A percentile compares a stretch with the other conserved stretches of the same genome.
These are phyloP conservation scores for Hipparchia sbordonii DNA, from an alignment of 2,888 invertebrate genomes.

Conservation along the genomic window DNA sequence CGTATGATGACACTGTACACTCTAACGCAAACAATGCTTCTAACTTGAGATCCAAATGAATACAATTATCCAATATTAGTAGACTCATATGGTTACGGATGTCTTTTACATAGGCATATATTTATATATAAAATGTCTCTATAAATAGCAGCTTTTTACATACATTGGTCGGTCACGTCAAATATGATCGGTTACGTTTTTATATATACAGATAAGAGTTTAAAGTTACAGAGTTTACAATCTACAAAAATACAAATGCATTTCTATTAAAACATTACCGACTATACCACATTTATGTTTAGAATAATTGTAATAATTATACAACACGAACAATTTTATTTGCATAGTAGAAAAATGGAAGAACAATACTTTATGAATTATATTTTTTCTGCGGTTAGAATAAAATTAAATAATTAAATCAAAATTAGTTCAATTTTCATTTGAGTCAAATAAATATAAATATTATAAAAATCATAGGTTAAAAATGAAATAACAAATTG, in stretches of 20 bases:
- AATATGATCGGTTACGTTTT: neutral
- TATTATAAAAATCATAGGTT: neutral
- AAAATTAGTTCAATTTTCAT: neutral
- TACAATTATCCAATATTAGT: slow-evolving; percentile 23
- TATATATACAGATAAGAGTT: neutral
- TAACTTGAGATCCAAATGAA: slow-evolving; percentile 29
- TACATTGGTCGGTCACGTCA: slow-evolving; percentile 18
- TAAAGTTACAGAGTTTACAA: slow-evolving; percentile 1
- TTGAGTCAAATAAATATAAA: neutral
- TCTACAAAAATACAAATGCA: neutral
- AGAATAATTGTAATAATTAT: neutral
- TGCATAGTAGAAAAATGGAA: neutral
- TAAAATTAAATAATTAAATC: neutral
- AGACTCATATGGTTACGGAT: slow-evolving; percentile 25
- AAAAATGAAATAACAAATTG: neutral
- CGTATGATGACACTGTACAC: slow-evolving; percentile 3
- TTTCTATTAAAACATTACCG: neutral
- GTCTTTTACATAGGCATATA: slow-evolving; percentile 20
- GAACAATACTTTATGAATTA: neutral
- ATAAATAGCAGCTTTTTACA: slow-evolving; percentile 14
- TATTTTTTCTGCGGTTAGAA: neutral
- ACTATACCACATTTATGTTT: neutral
- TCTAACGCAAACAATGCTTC: slow-evolving; percentile 24
- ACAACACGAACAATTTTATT: neutral
- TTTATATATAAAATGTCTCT: neutral